Evolutionary conservation across 92 coral and sea anemone species (phyloP).

Genomic region (Isaurus tuberculatus): DNA sequence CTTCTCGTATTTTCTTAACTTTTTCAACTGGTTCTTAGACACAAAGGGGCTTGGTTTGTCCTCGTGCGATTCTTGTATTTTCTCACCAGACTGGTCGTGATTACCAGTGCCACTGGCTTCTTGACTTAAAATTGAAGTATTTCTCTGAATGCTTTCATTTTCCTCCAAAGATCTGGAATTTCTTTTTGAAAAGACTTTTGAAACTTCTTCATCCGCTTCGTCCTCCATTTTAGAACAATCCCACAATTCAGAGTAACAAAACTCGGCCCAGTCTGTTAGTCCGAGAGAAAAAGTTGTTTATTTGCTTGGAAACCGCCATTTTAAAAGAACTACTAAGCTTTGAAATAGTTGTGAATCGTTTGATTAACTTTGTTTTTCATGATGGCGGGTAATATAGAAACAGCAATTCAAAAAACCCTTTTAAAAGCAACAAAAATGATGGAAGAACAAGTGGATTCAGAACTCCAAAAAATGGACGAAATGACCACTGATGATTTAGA

Average conservation of each 20-base stretch:
- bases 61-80: background rate
- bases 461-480: conserved; percentile 84
- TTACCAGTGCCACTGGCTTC: background rate
- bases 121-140: background rate
- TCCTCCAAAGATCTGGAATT: background rate
- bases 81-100: too few species aligned
- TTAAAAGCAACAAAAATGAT: conserved; percentile 88
- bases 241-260: conserved; percentile 49
- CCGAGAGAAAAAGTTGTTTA: conserved; percentile 42
- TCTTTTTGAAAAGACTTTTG: background rate
- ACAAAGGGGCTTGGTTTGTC: conserved; percentile 34
- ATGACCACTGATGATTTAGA: conserved; percentile 94
- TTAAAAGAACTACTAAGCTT: background rate
- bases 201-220: background rate
- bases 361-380: background rate
- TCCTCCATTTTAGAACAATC: conserved; percentile 77
- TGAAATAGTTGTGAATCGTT: background rate
- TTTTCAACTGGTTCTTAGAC: conserved; percentile 85
- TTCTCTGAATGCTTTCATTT: background rate
- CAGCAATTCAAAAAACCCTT: conserved; percentile 79
- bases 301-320: conserved; percentile 85
- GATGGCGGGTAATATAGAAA: conserved; percentile 70
- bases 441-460: conserved; percentile 97
- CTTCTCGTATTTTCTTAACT: conserved; percentile 73
- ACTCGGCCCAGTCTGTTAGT: conserved; percentile 58